Percentiles rank a stretch among this genome's conserved stretches.
Conservation (phyloP, 2,797 vertebrate species). For the Schizopygopsis pylzovi region DNA sequence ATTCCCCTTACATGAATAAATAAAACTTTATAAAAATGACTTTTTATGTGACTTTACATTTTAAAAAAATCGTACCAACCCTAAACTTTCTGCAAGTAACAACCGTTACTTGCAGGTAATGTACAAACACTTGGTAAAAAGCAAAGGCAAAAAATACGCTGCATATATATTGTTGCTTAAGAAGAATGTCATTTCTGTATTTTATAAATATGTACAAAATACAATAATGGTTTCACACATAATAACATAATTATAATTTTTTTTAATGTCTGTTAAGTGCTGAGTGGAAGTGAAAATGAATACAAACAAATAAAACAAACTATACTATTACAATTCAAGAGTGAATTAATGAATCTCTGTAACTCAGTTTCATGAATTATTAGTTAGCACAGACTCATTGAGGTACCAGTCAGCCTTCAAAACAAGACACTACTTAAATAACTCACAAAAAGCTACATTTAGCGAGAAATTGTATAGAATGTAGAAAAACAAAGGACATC, state of each 20-base stretch:
- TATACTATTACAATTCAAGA: not conserved
- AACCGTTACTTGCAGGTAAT: not conserved
- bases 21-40: not conserved
- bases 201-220: slow-evolving; percentile 21
- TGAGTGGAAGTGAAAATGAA: not conserved
- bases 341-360: not conserved
- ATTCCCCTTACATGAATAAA: not conserved
- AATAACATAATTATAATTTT: slow-evolving; percentile 19
- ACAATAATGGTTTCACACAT: slow-evolving; percentile 1
- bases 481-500: not conserved
- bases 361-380: slow-evolving; percentile 1
- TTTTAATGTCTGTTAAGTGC: slow-evolving; percentile 20
- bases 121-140: not conserved
- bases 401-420: slow-evolving; percentile 6
- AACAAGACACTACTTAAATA: slow-evolving; percentile 30
- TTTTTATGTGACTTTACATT: not conserved
- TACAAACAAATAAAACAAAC: slow-evolving; percentile 20
- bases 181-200: not conserved
- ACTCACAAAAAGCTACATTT: not conserved
- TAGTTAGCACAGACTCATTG: not conserved
- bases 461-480: not conserved
- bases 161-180: not conserved
- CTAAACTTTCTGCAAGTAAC: too few species aligned
- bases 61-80: not conserved
- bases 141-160: not conserved